Evolutionary conservation across 2,888 invertebrate genomes (phyloP).

Genomic region (Strigamia transsilvanica): DNA sequence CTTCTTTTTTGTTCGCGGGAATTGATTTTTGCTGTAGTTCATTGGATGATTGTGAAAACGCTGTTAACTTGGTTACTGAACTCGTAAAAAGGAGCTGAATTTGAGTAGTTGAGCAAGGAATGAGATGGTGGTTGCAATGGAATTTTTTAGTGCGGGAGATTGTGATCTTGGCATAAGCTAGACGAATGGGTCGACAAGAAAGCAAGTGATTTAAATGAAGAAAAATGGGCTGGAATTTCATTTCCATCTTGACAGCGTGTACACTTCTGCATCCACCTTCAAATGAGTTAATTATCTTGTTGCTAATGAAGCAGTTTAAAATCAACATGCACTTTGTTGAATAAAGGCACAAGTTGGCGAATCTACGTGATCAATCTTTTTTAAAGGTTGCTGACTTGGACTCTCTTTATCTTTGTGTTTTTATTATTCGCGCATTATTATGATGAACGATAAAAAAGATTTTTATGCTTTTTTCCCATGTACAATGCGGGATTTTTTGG

Average conservation of each 20-base stretch:
- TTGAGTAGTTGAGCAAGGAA: conserved; percentile 26
- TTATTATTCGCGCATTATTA: too few relatives aligned
- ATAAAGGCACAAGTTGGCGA: background rate
- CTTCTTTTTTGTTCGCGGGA: conserved; percentile 10
- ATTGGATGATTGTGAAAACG: conserved; percentile 42
- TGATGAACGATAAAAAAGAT: too few relatives aligned
- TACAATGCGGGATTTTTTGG: too few relatives aligned
- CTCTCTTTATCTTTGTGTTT: background rate
- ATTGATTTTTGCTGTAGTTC: conserved; percentile 36
- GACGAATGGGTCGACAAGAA: conserved; percentile 30
- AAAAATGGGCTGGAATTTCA: conserved; percentile 15
- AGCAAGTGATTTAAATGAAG: conserved; percentile 39
- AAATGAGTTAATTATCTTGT: conserved; percentile 32
- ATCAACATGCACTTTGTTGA: conserved; percentile 28
- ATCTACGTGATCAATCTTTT: background rate
- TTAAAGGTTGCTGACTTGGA: background rate
- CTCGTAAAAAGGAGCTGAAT: conserved; percentile 17
- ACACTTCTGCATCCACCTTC: background rate
- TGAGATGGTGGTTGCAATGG: conserved; percentile 13
- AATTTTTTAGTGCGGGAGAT: background rate
- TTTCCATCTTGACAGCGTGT: conserved; percentile 28
- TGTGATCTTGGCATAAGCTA: conserved; percentile 26
- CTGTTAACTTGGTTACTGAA: conserved; percentile 39
- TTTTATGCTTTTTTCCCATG: too few relatives aligned
- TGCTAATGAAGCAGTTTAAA: conserved; percentile 37